phyloP scores from a whole-genome alignment of 2,113 vertebrate species.

The Cairina moschata region DNA sequence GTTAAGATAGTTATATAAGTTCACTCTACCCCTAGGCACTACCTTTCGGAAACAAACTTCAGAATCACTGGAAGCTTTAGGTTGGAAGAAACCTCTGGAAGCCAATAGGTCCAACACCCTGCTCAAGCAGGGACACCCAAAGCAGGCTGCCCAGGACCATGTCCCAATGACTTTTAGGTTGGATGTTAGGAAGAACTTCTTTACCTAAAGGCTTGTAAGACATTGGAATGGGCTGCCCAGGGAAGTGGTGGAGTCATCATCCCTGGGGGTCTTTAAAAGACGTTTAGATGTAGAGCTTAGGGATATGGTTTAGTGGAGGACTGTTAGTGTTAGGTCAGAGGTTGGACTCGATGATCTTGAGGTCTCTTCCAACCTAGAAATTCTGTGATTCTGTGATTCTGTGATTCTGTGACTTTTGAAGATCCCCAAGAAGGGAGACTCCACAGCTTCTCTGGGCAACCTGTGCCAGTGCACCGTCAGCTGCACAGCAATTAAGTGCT shows the following conservation, averaged over 20 bases:
- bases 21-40: background rate
- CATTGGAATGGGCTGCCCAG: no score
- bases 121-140: background rate
- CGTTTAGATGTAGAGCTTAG: no score
- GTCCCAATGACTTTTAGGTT: no score
- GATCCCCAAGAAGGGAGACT: background rate
- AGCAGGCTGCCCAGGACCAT: background rate
- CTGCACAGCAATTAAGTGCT: background rate
- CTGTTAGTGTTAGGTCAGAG: no score
- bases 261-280: no score
- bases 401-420: background rate
- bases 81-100: background rate
- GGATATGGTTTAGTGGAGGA: no score
- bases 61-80: background rate
- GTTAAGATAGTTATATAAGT: background rate
- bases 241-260: no score
- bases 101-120: background rate
- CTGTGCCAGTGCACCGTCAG: background rate
- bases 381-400: no score
- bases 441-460: background rate
- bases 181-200: no score
- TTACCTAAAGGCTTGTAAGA: no score
- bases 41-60: background rate
- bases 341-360: no score
- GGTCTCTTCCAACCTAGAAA: no score